These are phyloP conservation scores for Eclectus roratus DNA, from an alignment of 2,113 vertebrate species.

Conservation along the genomic window DNA sequence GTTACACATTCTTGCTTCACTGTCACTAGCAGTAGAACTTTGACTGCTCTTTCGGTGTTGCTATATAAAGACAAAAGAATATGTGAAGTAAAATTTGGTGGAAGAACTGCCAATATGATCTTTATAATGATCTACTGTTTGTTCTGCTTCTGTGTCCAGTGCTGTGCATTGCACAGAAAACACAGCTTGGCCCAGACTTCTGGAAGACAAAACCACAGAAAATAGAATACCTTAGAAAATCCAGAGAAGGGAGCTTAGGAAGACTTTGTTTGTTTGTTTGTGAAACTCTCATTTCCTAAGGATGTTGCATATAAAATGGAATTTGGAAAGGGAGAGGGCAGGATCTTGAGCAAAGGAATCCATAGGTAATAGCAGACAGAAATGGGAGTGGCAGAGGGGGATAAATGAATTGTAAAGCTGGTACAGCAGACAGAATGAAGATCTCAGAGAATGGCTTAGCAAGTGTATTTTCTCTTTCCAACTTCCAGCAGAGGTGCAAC, in stretches of 20 bases:
- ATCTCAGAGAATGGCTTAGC: neutral
- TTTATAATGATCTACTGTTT: neutral
- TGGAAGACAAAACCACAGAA: neutral
- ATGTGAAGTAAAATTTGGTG: neutral
- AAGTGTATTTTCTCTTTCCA: neutral
- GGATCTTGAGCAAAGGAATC: neutral
- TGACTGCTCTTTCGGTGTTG: neutral
- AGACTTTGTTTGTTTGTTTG: neutral
- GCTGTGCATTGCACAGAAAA: neutral
- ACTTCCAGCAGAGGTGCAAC: neutral
- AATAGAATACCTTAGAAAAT: neutral
- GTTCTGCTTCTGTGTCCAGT: neutral
- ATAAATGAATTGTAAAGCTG: neutral
- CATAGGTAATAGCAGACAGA: neutral
- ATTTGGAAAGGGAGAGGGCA: neutral
- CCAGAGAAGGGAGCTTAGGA: neutral
- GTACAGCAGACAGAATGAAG: neutral
- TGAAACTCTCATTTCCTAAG: neutral
- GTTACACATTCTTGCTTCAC: neutral
- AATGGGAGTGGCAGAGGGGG: neutral
- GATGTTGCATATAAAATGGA: neutral
- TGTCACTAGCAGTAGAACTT: neutral
- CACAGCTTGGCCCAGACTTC: neutral
- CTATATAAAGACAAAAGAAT: neutral
- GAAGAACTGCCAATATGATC: neutral